A percentile compares a stretch with the other conserved stretches of the same genome.
phyloP scores from a whole-genome alignment of 1,140 invertebrate species.

The Ceratina calcarata region DNA sequence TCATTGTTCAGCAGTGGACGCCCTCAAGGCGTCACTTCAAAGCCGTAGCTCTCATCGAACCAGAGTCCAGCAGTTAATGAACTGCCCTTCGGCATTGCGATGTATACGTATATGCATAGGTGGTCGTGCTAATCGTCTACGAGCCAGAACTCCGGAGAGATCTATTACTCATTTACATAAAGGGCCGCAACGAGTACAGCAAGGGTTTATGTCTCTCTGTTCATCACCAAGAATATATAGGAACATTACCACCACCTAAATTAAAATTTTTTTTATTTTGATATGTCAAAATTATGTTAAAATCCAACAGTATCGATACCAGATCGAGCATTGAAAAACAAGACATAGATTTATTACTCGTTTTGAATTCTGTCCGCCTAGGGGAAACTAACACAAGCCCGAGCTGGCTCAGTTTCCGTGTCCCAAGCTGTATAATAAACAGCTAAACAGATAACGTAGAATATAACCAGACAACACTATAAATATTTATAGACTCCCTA shows the following conservation, averaged over 20 bases:
- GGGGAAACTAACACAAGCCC: too few species aligned
- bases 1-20: constrained; percentile 60
- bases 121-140: constrained; percentile 39
- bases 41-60: constrained; percentile 66
- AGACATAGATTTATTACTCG: too few species aligned
- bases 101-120: constrained; percentile 16
- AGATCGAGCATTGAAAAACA: too few species aligned
- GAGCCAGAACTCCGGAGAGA: constrained; percentile 48
- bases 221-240: constrained; percentile 17
- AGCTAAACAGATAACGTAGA: too few species aligned
- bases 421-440: too few species aligned
- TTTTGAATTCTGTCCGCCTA: too few species aligned
- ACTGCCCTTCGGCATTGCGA: constrained; percentile 66
- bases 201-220: constrained; percentile 48
- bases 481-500: neutral
- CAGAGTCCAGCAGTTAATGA: constrained; percentile 68
- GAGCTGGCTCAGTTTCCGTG: too few species aligned
- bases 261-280: too few species aligned
- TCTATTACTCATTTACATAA: constrained; percentile 68
- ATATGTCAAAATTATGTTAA: too few species aligned
- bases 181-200: constrained; percentile 38
- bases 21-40: constrained; percentile 65
- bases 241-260: too few species aligned
- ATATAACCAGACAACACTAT: neutral
- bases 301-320: too few species aligned